These are phyloP conservation scores for Microplitis mediator DNA, from an alignment of 1,140 invertebrate genomes.

Conservation along the genomic window DNA sequence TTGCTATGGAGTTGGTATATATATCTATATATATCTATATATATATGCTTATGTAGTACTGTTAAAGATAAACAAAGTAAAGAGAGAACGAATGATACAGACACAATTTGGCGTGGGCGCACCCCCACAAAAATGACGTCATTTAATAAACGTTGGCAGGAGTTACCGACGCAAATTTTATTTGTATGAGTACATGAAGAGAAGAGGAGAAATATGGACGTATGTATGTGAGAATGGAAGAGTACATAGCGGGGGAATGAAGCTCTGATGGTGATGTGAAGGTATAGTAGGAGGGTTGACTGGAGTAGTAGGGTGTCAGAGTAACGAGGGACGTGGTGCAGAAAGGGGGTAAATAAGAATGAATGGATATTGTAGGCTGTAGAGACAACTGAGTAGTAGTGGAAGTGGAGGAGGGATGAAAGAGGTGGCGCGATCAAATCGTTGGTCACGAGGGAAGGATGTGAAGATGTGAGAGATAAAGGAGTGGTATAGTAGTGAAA, in stretches of 20 bases:
- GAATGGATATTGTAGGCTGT: constrained; percentile 55
- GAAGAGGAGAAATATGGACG: constrained; percentile 17
- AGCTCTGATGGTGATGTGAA: constrained; percentile 1
- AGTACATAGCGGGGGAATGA: constrained; percentile 31
- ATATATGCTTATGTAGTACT: too few species aligned
- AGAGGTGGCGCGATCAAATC: constrained; percentile 30
- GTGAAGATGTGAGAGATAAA: background rate
- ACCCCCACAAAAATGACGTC: constrained; percentile 57
- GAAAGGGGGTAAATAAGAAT: constrained; percentile 34
- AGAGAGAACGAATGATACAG: background rate
- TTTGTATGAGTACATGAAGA: constrained; percentile 32
- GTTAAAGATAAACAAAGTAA: background rate
- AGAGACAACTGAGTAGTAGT: constrained; percentile 43
- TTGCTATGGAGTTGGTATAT: background rate
- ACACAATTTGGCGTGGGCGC: constrained; percentile 44
- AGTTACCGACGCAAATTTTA: constrained; percentile 45
- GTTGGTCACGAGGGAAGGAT: constrained; percentile 1
- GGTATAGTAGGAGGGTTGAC: constrained; percentile 12
- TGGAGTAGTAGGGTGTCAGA: constrained; percentile 12
- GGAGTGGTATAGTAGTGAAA: constrained; percentile 6
- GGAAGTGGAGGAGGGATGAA: constrained; percentile 34
- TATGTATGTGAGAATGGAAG: background rate
- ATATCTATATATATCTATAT: too few species aligned
- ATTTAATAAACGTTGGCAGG: constrained; percentile 52
- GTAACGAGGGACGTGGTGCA: constrained; percentile 4